phyloP scores from a whole-genome alignment of 2,113 vertebrate genomes.

The Struthio camelus region DNA sequence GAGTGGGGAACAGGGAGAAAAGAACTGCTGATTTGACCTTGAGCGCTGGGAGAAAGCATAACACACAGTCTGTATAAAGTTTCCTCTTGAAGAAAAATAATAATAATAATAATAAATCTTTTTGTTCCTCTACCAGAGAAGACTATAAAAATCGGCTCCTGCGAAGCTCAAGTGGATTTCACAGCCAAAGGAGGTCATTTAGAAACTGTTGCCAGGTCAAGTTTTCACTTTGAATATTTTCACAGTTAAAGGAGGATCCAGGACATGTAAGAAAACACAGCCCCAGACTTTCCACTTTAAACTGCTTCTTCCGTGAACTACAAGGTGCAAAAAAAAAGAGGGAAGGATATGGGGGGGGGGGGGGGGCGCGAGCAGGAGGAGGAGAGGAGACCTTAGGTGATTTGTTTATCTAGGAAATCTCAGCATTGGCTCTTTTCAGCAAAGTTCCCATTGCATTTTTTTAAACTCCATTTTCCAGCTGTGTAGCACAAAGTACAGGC shows the following conservation, averaged over 20 bases:
- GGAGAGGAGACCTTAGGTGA: conserved; percentile 4
- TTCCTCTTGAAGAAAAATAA: conserved; percentile 56
- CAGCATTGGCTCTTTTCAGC: conserved; percentile 49
- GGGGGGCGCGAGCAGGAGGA: no score
- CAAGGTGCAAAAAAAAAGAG: conserved; percentile 27
- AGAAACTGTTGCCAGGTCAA: conserved; percentile 63
- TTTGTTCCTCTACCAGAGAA: conserved; percentile 61
- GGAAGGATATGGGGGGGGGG: not conserved
- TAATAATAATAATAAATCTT: conserved; percentile 47
- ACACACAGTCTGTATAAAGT: conserved; percentile 42
- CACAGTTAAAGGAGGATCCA: conserved; percentile 50
- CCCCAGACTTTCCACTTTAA: conserved; percentile 38
- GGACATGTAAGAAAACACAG: conserved; percentile 43
- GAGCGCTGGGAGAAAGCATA: conserved; percentile 28
- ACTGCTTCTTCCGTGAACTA: conserved; percentile 32
- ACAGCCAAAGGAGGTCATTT: conserved; percentile 62
- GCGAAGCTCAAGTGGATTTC: conserved; percentile 58
- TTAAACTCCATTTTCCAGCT: conserved; percentile 46
- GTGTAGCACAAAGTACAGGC: conserved; percentile 52
- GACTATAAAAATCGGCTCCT: conserved; percentile 63
- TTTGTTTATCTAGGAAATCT: conserved; percentile 50
- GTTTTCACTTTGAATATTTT: conserved; percentile 71
- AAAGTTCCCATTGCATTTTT: conserved; percentile 21
- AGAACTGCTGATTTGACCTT: conserved; percentile 37
- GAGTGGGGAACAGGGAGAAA: conserved; percentile 11